Conservation (phyloP, 2,113 vertebrate species). For the Pyxicephalus adspersus region DNA sequence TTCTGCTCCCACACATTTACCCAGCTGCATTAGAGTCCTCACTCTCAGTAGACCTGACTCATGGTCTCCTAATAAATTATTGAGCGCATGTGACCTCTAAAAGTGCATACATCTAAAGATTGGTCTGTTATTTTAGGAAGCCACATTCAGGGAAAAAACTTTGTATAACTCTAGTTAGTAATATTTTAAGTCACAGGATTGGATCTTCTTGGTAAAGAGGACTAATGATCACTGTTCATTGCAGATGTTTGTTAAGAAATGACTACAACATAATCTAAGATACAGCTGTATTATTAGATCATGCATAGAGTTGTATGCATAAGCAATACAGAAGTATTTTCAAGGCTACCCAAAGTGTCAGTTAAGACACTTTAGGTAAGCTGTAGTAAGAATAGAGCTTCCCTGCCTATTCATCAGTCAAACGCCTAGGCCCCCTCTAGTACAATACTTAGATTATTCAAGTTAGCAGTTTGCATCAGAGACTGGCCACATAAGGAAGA, state of each 20-base stretch:
- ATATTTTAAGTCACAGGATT: neutral
- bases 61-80: slow-evolving; percentile 2
- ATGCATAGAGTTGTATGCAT: too few species aligned
- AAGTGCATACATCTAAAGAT: neutral
- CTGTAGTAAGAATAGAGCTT: too few species aligned
- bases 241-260: neutral
- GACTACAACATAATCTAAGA: too few species aligned
- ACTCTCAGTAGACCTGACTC: slow-evolving; percentile 7
- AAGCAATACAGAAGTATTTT: too few species aligned
- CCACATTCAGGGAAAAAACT: neutral
- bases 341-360: too few species aligned
- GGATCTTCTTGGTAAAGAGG: neutral
- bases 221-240: slow-evolving; percentile 1
- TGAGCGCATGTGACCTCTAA: neutral
- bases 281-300: too few species aligned
- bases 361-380: too few species aligned
- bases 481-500: too few species aligned
- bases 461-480: too few species aligned
- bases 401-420: too few species aligned
- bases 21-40: neutral
- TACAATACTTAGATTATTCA: too few species aligned
- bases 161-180: neutral
- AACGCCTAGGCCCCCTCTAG: too few species aligned
- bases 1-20: slow-evolving; percentile 1
- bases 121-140: slow-evolving; percentile 6